phyloP scores from a whole-genome alignment of 2,888 invertebrate genomes.

The Drepana falcataria region DNA sequence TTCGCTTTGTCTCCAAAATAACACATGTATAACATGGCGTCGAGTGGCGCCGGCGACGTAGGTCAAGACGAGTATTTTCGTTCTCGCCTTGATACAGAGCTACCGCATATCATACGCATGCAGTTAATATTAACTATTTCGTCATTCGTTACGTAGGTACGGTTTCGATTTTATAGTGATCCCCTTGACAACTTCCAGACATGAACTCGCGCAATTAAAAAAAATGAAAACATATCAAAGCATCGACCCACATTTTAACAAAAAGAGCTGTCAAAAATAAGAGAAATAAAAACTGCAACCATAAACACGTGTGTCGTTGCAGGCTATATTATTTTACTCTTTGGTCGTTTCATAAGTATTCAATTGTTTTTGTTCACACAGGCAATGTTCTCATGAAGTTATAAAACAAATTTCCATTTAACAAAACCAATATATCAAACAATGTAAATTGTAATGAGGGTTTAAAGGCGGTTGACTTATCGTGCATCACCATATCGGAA shows the following conservation, averaged over 20 bases:
- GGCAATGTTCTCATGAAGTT: too few relatives aligned
- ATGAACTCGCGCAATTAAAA: conserved; percentile 5
- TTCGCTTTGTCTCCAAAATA: conserved; percentile 49
- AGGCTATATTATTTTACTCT: too few relatives aligned
- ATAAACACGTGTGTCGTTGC: too few relatives aligned
- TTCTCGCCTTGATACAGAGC: conserved; percentile 76
- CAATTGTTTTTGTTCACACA: too few relatives aligned
- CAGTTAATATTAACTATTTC: conserved; percentile 71
- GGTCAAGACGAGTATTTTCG: conserved; percentile 73
- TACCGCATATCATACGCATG: conserved; percentile 63
- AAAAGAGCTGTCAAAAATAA: neutral
- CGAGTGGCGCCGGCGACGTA: conserved; percentile 55
- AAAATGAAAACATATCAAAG: neutral
- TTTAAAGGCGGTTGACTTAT: too few relatives aligned
- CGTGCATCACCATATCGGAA: too few relatives aligned
- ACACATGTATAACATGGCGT: conserved; percentile 24
- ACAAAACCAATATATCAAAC: too few relatives aligned
- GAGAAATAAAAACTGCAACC: too few relatives aligned
- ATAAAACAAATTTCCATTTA: too few relatives aligned
- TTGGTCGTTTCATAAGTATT: too few relatives aligned
- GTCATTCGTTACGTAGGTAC: conserved; percentile 36
- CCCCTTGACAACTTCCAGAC: conserved; percentile 26
- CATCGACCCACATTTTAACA: conserved; percentile 5
- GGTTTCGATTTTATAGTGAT: conserved; percentile 13
- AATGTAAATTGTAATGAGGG: too few relatives aligned